A percentile compares a stretch with the other conserved stretches of the same genome.
These are phyloP conservation scores for Papilio demoleus DNA, from an alignment of 2,888 invertebrate species.

Conservation along the genomic window DNA sequence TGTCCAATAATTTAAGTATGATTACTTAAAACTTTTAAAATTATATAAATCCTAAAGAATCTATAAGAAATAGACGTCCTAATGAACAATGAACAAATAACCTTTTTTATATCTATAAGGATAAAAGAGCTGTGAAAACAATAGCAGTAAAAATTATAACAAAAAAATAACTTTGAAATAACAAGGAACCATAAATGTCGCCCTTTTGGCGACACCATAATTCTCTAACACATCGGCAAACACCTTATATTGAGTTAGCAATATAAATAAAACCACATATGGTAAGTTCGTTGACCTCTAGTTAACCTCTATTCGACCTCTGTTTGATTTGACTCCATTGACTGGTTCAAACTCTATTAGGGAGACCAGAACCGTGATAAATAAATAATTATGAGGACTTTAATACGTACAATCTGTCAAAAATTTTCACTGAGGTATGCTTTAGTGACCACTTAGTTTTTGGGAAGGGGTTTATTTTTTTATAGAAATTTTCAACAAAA, in stretches of 20 bases:
- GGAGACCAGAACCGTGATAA: constrained; percentile 23
- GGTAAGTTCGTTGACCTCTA: constrained; percentile 24
- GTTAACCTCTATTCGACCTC: constrained; percentile 6
- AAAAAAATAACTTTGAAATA: constrained; percentile 30
- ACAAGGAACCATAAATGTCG: constrained; percentile 17
- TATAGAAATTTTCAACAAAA: too few species aligned
- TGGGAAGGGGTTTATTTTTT: too few species aligned
- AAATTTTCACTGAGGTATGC: too few species aligned
- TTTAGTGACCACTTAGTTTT: too few species aligned
- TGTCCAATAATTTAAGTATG: too few species aligned
- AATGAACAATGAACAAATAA: too few species aligned
- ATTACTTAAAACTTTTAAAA: too few species aligned
- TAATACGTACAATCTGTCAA: too few species aligned
- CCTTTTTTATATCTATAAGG: not conserved
- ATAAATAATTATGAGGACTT: not conserved
- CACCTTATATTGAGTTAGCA: constrained; percentile 35
- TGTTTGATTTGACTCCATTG: too few species aligned
- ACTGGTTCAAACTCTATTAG: constrained; percentile 32
- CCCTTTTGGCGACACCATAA: constrained; percentile 22
- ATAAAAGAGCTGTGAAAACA: not conserved
- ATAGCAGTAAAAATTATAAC: not conserved
- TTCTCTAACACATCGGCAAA: constrained; percentile 24
- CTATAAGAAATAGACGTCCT: too few species aligned
- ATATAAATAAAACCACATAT: constrained; percentile 33
- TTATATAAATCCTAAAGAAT: too few species aligned